phyloP scores from a whole-genome alignment of 2,888 invertebrate species.

The Thecophora atra region DNA sequence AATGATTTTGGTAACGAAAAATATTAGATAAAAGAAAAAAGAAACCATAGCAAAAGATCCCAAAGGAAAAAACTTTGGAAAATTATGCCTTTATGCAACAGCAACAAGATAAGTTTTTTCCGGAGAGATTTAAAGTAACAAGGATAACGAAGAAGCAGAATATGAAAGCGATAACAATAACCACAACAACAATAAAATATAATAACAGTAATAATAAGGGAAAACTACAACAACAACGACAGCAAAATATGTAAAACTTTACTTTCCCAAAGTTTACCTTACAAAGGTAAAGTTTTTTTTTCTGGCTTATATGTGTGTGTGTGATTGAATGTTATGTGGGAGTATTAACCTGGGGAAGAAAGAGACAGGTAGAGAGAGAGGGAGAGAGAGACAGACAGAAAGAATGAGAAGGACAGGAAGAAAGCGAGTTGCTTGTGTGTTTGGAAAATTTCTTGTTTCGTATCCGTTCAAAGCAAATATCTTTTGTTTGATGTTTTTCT shows the following conservation, averaged over 20 bases:
- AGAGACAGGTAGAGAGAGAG: background rate
- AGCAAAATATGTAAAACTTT: conserved; percentile 25
- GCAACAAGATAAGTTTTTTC: too few relatives aligned
- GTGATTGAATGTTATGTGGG: too few relatives aligned
- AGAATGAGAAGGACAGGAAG: background rate
- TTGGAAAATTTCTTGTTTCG: conserved; percentile 41
- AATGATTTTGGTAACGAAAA: too few relatives aligned
- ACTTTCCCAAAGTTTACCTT: conserved; percentile 8
- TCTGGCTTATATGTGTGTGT: background rate
- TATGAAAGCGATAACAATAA: background rate
- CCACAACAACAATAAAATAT: background rate
- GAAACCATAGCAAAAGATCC: too few relatives aligned
- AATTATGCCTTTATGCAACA: too few relatives aligned
- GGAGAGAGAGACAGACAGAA: background rate
- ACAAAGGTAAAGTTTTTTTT: conserved; percentile 1
- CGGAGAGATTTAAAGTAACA: conserved; percentile 1
- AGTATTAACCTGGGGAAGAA: too few relatives aligned
- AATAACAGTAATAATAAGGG: too few relatives aligned
- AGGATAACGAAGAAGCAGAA: too few relatives aligned
- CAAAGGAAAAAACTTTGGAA: too few relatives aligned
- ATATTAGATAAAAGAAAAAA: too few relatives aligned
- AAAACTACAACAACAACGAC: background rate
- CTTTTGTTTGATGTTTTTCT: too few relatives aligned
- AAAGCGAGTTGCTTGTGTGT: conserved; percentile 14
- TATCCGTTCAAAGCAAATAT: background rate